Conservation (phyloP, 2,797 vertebrate species). For the Anguilla megastoma region DNA sequence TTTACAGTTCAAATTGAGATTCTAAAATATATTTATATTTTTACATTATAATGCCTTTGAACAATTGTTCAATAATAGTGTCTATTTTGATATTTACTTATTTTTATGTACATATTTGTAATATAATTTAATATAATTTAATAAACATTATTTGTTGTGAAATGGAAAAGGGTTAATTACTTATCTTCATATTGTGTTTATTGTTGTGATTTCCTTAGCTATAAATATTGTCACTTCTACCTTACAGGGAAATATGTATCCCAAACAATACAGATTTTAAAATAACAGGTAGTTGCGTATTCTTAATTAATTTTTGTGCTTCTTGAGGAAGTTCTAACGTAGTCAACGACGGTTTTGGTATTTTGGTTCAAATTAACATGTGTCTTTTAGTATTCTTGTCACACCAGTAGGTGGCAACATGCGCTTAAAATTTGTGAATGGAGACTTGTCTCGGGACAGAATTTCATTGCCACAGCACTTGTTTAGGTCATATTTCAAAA, state of each 20-base stretch:
- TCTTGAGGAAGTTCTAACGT: background rate
- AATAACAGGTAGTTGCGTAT: background rate
- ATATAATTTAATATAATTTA: slow-evolving; percentile 99
- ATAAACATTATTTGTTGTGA: slow-evolving; percentile 99
- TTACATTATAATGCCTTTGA: slow-evolving; percentile 93
- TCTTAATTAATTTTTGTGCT: background rate
- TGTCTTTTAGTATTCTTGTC: background rate
- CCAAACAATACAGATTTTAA: background rate
- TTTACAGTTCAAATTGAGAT: slow-evolving; percentile 85
- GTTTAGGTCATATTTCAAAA: background rate
- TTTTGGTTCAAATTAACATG: background rate
- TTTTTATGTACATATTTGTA: slow-evolving; percentile 97
- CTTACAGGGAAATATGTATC: background rate
- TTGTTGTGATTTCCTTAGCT: background rate
- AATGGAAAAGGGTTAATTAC: slow-evolving; percentile 54
- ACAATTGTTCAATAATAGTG: slow-evolving; percentile 93
- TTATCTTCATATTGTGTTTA: background rate
- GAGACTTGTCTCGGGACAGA: background rate
- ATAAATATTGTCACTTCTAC: background rate
- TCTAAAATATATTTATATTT: slow-evolving; percentile 86
- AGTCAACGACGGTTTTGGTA: background rate
- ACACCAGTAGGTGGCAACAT: slow-evolving; percentile 53
- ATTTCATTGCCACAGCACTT: background rate
- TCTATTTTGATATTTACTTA: slow-evolving; percentile 99
- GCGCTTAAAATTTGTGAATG: background rate